Evolutionary conservation across 1,140 invertebrate genomes (phyloP), one percentile per base, ranked within the genome.

Genomic region (Oncopodura yosiiana): DNA sequence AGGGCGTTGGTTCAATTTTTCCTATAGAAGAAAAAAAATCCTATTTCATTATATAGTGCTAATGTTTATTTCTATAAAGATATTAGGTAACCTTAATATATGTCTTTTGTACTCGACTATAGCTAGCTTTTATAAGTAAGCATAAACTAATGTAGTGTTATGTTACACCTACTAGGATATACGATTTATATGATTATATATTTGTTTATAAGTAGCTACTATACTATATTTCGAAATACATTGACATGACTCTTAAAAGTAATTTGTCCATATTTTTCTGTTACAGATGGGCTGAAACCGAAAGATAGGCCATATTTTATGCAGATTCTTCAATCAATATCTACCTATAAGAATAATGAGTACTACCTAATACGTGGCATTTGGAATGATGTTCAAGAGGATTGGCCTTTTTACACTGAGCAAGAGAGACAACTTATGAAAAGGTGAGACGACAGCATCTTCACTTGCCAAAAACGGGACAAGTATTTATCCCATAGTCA

Each of bases 401-500:
- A 94, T 68, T 96, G 91, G 91, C 84, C 87, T 34, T 93, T 85
- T 73, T 95, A 92, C 67, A 81, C 82, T 27, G 87, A 92, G 56
- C 81, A 88, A 65, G 91, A 96, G 67, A 79, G 79, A 69, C 80
- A 87, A 66, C 80, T 86, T 66, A 73, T 94, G 58, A 92, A 89
- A 77, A 80, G 81, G 82, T 84, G 65, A 61, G 67, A 66, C 23
- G n/a, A n/a, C n/a, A n/a, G n/a, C n/a, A n/a, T n/a, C n/a, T n/a
- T n/a, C n/a, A n/a, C n/a, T n/a, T n/a, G n/a, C n/a, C n/a, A n/a
- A n/a, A n/a, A n/a, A n/a, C n/a, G n/a, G n/a, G n/a, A n/a, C n/a
- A n/a, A n/a, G n/a, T n/a, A n/a, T n/a, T n/a, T n/a, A n/a, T n/a
- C n/a, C n/a, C n/a, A n/a, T n/a, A n/a, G n/a, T n/a, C n/a, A n/a